Evolutionary conservation across 2,113 vertebrate genomes (phyloP).

Genomic region (Isichthys henryi): DNA sequence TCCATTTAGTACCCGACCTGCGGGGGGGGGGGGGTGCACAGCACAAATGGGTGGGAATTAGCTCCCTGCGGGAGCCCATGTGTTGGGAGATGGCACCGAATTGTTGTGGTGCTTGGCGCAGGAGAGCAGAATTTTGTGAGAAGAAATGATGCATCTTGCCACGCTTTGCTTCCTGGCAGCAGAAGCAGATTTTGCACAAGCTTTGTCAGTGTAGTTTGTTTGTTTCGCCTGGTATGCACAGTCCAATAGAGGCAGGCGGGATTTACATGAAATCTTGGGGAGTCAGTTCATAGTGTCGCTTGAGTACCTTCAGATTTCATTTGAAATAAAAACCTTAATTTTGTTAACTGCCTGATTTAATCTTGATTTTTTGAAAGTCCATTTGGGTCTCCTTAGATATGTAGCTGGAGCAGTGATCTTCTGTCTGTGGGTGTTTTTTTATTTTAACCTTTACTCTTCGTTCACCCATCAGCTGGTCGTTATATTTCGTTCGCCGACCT

Average conservation of each 20-base stretch:
- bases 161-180: background rate
- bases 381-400: background rate
- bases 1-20: background rate
- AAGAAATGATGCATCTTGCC: background rate
- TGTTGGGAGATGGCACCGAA: background rate
- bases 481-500: background rate
- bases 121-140: background rate
- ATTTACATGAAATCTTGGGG: background rate
- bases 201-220: background rate
- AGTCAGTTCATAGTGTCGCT: background rate
- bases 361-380: background rate
- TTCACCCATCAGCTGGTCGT: background rate
- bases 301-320: background rate
- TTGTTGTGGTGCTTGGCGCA: background rate
- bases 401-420: background rate
- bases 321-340: background rate
- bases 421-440: background rate
- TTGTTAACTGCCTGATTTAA: background rate
- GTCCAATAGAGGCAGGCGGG: background rate
- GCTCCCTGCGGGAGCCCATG: background rate
- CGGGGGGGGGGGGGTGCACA: background rate
- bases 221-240: background rate
- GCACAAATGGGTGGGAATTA: constrained; percentile 3
- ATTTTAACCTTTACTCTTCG: background rate
- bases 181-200: background rate